These are phyloP conservation scores for Scylla paramamosain DNA, from an alignment of 1,140 invertebrate genomes.

Conservation along the genomic window DNA sequence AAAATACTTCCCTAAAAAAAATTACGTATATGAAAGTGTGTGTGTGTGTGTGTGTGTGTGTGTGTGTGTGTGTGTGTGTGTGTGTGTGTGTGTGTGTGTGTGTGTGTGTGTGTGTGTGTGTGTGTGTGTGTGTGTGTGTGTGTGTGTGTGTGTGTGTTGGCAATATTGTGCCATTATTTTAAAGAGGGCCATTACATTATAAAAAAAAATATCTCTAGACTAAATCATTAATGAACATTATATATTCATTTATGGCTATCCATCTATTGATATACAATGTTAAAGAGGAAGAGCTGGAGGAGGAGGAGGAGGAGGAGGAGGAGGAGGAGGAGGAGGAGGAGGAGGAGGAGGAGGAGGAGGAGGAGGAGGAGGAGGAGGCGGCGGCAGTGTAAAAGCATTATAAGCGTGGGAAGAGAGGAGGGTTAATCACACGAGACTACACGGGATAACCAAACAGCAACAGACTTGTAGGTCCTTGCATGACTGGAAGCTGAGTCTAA, in stretches of 20 bases:
- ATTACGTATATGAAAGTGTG: background rate
- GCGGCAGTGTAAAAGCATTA: background rate
- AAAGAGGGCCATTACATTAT: background rate
- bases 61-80: slow-evolving; percentile 35
- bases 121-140: slow-evolving; percentile 38
- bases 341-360: background rate
- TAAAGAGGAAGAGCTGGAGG: background rate
- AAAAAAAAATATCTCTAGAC: background rate
- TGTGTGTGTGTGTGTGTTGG: slow-evolving; percentile 5
- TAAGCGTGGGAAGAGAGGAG: too few relatives aligned
- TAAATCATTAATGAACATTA: background rate
- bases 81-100: slow-evolving; percentile 28
- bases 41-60: slow-evolving; percentile 36
- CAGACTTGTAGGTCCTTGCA: too few relatives aligned
- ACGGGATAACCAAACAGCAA: too few relatives aligned
- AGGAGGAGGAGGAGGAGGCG: background rate
- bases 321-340: background rate
- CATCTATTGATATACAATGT: background rate
- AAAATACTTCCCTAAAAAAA: background rate
- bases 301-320: background rate
- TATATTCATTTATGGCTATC: slow-evolving; percentile 3
- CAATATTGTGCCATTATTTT: background rate
- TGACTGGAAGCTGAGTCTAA: too few relatives aligned
- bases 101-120: slow-evolving; percentile 38
- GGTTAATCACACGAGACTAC: too few relatives aligned